Evolutionary conservation across 2,113 vertebrate genomes (phyloP).

Genomic region (Octodon degus): DNA sequence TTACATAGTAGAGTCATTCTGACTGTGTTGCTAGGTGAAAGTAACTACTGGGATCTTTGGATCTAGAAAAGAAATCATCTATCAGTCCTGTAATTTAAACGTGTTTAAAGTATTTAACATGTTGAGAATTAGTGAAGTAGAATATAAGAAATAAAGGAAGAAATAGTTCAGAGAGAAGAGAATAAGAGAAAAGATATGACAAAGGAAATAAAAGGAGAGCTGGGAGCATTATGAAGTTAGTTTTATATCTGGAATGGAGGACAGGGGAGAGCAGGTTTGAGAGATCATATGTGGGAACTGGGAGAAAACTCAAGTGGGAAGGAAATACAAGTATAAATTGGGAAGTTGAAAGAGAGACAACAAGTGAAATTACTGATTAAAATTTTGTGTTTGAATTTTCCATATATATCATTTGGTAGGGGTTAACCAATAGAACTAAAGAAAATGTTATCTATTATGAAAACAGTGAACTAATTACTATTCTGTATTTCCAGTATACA

Average conservation of each 20-base stretch:
- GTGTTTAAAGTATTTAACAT: too few species aligned
- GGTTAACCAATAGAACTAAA: not conserved
- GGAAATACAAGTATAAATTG: not conserved
- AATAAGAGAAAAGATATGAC: not conserved
- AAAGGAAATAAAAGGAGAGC: not conserved
- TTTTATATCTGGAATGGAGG: not conserved
- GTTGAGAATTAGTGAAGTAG: too few species aligned
- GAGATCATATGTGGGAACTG: not conserved
- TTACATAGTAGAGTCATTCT: not conserved
- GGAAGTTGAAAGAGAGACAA: not conserved
- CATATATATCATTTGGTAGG: not conserved
- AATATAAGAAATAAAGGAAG: not conserved
- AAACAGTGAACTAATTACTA: not conserved
- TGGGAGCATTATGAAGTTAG: not conserved
- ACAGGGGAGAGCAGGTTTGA: not conserved
- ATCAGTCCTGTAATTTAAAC: not conserved
- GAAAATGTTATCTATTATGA: not conserved
- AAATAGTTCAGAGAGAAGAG: not conserved
- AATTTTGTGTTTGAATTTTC: not conserved
- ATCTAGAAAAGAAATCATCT: not conserved
- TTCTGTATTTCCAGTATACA: not conserved
- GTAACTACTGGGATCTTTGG: not conserved
- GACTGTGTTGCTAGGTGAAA: not conserved
- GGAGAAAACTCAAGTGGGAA: not conserved
- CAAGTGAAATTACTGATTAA: not conserved